Evolutionary conservation across 2,797 vertebrate species (phyloP).

Genomic region (Coccyzus lansbergi): DNA sequence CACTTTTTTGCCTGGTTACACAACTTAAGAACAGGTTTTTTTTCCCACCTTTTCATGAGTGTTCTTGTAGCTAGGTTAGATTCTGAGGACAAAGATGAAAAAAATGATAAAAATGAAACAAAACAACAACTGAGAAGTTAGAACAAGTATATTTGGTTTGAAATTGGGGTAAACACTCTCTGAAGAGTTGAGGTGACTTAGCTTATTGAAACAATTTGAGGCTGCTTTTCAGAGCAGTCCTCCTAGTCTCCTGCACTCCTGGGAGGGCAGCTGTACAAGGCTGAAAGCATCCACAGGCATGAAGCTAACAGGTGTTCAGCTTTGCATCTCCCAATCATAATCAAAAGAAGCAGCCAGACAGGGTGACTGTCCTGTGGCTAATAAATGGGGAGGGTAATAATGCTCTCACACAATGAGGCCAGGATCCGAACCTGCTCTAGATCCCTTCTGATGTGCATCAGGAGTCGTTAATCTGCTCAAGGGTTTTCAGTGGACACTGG

Average conservation of each 20-base stretch:
- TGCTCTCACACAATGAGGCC: neutral
- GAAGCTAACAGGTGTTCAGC: fast-evolving
- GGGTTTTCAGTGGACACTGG: neutral
- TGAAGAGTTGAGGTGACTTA: neutral
- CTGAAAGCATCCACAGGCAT: fast-evolving
- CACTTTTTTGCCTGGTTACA: neutral
- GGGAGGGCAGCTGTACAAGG: fast-evolving
- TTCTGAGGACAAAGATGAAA: neutral
- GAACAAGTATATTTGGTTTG: fast-evolving
- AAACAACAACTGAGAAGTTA: neutral
- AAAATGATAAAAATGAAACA: neutral
- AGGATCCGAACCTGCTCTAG: neutral
- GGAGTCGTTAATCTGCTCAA: neutral
- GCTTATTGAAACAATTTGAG: neutral
- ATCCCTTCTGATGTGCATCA: neutral
- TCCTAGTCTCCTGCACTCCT: neutral
- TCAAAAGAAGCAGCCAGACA: neutral
- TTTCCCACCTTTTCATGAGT: neutral
- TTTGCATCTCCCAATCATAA: neutral
- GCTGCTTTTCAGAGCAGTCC: neutral
- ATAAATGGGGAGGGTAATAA: neutral
- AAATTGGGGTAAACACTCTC: neutral
- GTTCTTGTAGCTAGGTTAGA: neutral
- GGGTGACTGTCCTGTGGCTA: fast-evolving
- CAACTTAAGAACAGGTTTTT: neutral